Conservation (phyloP, 1,140 invertebrate species). For the Heliconius himera region DNA sequence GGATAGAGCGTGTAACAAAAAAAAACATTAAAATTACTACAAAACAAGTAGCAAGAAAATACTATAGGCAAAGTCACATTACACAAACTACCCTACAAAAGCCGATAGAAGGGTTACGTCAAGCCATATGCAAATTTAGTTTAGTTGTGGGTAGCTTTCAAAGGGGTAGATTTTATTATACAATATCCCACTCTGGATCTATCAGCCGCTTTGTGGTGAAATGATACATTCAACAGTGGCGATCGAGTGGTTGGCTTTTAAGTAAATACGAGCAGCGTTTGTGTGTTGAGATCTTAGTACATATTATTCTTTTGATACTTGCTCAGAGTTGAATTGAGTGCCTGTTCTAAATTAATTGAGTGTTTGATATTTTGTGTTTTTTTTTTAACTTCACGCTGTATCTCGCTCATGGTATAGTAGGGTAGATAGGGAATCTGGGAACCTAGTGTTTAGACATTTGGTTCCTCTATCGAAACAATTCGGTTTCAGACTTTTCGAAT, state of each 20-base stretch:
- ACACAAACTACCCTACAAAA: constrained; percentile 9
- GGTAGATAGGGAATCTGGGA: too few relatives aligned
- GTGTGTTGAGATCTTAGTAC: not conserved
- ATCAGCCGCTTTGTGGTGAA: constrained; percentile 32
- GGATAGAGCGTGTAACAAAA: too few relatives aligned
- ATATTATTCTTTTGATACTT: not conserved
- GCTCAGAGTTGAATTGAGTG: not conserved
- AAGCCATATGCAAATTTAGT: constrained; percentile 37
- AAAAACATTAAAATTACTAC: too few relatives aligned
- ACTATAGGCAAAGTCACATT: not conserved
- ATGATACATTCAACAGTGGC: constrained; percentile 28
- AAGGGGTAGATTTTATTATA: constrained; percentile 35
- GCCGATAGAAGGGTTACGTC: constrained; percentile 30
- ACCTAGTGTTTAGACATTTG: too few relatives aligned
- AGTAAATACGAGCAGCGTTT: not conserved
- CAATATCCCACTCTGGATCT: constrained; percentile 29
- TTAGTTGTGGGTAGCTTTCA: constrained; percentile 34
- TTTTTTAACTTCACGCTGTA: not conserved
- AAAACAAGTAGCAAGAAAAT: too few relatives aligned
- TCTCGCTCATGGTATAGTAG: not conserved
- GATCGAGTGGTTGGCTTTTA: constrained; percentile 22
- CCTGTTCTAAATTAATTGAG: not conserved
- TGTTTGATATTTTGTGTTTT: not conserved
- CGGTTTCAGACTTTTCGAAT: too few relatives aligned
- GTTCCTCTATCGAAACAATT: too few relatives aligned